Conservation (phyloP, 1,140 invertebrate species). For the Panagrolaimus sp. region DNA sequence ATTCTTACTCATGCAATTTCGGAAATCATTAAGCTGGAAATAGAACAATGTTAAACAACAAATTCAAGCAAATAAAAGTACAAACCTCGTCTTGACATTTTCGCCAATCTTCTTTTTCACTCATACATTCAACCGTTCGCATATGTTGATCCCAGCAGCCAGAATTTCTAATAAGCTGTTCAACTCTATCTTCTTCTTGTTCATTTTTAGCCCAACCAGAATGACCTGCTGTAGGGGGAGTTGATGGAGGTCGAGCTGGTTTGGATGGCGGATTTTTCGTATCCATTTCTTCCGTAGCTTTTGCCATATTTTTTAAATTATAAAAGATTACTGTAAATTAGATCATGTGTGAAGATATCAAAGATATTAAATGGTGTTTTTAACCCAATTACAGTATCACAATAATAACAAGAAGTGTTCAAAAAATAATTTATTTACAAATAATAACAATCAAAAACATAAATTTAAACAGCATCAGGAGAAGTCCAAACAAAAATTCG, state of each 20-base stretch:
- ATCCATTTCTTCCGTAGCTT: not conserved
- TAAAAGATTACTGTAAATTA: no score
- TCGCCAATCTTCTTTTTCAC: conserved; percentile 8
- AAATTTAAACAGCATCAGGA: not conserved
- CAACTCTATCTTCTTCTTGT: not conserved
- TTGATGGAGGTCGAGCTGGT: not conserved
- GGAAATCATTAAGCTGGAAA: conserved; percentile 1
- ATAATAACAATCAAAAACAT: no score
- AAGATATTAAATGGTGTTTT: not conserved
- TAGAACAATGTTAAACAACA: not conserved
- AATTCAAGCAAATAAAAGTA: not conserved
- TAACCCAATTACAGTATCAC: not conserved
- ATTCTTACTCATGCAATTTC: not conserved
- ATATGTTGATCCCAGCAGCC: conserved; percentile 4
- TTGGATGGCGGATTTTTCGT: not conserved
- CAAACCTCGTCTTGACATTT: conserved; percentile 7
- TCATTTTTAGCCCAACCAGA: not conserved
- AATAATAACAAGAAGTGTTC: no score
- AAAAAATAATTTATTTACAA: no score
- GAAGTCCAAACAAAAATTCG: conserved; percentile 7
- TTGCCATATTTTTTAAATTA: not conserved
- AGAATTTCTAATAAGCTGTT: not conserved
- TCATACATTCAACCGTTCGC: not conserved
- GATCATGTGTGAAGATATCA: not conserved
- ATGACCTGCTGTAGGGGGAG: not conserved